Evolutionary conservation across 2,888 invertebrate genomes (phyloP), one percentile per base, ranked within the genome.

Genomic region (Gymnoscelis rufifasciata): DNA sequence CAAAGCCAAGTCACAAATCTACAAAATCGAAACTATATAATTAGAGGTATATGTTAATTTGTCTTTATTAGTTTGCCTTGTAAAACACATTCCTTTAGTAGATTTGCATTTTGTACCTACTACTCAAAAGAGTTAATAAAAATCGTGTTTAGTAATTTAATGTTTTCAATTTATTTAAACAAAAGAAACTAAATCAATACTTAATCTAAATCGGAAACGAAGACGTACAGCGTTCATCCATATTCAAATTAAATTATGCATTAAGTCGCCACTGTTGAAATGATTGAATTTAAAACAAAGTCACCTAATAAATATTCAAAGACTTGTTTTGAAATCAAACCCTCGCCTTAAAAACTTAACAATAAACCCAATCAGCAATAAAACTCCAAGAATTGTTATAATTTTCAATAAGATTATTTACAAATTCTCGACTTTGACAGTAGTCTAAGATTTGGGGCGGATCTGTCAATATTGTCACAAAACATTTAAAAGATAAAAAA

Each of bases 381-480:
- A 55, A 73, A 68, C 64, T 71, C 68, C 15, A n/a, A 74, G 77
- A 80, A 78, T 73, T 56, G 77, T 76, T 81, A 82, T 79, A 83
- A 83, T 84, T 82, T 83, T 82, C 80, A 84, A 87, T 83, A 66
- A 79, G 82, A 80, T 84, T 86, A 86, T 87, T 86, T 87, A 83
- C 83, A 81, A 73, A 83, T 83, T 75, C 80, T 81, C 72, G 57
- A 78, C 64, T 58, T 59, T 59, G 60, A 63, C 66, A 64, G 68
- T 66, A 64, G 67, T 63, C 59, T 56, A 54, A 58, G 12, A 45
- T 51, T 62, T 64, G 68, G 74, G 80, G 78, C 78, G 68, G 67
- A 79, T 70, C 83, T 81, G 86, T 87, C 88, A 87, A 86, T 87
- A 82, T 88, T 88, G 78, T 86, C 80, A 82, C 83, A 83, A 81